Evolutionary conservation across 2,797 vertebrate genomes (phyloP).

Genomic region (Thaleichthys pacificus): DNA sequence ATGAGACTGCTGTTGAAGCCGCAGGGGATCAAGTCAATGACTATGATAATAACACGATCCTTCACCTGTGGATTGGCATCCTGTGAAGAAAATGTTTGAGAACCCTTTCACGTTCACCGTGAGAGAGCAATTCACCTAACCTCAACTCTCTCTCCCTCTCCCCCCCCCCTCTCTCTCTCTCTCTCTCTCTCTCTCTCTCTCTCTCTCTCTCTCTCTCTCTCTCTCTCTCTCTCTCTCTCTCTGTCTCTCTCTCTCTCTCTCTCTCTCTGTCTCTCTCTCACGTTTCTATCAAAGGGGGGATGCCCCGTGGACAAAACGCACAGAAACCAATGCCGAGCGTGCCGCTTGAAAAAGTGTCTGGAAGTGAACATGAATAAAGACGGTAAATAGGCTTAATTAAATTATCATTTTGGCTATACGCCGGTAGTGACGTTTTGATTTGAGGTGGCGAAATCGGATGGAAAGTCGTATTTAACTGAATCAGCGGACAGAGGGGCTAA

Average conservation of each 20-base stretch:
- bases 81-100: conserved; percentile 59
- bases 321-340: conserved; percentile 97
- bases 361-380: conserved; percentile 99
- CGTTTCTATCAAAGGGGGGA: conserved; percentile 79
- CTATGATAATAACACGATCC: conserved; percentile 69
- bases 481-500: not conserved
- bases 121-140: conserved; percentile 20
- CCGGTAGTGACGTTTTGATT: conserved; percentile 33
- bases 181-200: not conserved
- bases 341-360: conserved; percentile 97
- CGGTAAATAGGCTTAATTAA: conserved; percentile 79
- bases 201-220: not conserved
- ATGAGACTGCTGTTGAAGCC: conserved; percentile 62
- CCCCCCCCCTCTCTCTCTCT: not conserved
- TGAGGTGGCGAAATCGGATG: conserved; percentile 21
- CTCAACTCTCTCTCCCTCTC: conserved; percentile 19
- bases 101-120: conserved; percentile 19
- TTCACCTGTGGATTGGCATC: conserved; percentile 71
- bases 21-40: conserved; percentile 67
- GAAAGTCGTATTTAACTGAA: conserved; percentile 19
- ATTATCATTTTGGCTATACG: conserved; percentile 48
- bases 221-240: not conserved
- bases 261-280: conserved; percentile 6
- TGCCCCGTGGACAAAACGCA: conserved; percentile 99
- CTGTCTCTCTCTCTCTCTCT: no score